A percentile compares a stretch with the other conserved stretches of the same genome.
Evolutionary conservation across 2,888 invertebrate genomes (phyloP).

Genomic region (Diadegma fenestrale): DNA sequence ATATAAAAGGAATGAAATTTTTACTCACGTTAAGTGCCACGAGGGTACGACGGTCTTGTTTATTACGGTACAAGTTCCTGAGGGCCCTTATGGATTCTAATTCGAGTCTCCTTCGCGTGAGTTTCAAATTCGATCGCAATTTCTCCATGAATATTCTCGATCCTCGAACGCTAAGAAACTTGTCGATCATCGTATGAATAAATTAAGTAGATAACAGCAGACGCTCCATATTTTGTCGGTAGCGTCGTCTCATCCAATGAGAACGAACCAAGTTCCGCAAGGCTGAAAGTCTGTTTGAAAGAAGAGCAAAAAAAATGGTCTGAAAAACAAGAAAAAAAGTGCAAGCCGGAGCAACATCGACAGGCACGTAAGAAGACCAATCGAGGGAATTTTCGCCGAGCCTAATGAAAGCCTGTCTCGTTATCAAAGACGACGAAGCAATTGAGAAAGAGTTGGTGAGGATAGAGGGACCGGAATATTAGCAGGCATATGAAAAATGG

Average conservation of each 20-base stretch:
- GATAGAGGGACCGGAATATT: not conserved
- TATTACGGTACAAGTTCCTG: not conserved
- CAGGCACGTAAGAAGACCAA: not conserved
- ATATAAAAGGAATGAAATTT: not conserved
- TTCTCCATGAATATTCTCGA: not conserved
- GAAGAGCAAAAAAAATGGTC: not conserved
- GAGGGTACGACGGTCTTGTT: not conserved
- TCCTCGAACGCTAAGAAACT: not conserved
- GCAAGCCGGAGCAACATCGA: not conserved
- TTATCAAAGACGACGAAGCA: not conserved
- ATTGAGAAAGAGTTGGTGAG: not conserved
- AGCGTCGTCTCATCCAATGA: too few species aligned
- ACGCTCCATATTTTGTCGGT: not conserved
- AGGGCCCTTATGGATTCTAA: not conserved
- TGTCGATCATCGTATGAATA: not conserved
- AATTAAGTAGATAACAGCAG: not conserved
- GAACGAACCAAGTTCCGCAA: too few species aligned
- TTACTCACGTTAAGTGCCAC: not conserved
- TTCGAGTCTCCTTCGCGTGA: not conserved
- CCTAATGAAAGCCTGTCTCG: not conserved
- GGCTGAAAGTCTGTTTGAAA: not conserved
- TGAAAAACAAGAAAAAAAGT: not conserved
- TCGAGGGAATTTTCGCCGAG: not conserved
- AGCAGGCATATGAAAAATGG: not conserved
- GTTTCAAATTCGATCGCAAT: not conserved